These are phyloP conservation scores for Dysmachus trigonus DNA, from an alignment of 2,888 invertebrate species.

Conservation along the genomic window DNA sequence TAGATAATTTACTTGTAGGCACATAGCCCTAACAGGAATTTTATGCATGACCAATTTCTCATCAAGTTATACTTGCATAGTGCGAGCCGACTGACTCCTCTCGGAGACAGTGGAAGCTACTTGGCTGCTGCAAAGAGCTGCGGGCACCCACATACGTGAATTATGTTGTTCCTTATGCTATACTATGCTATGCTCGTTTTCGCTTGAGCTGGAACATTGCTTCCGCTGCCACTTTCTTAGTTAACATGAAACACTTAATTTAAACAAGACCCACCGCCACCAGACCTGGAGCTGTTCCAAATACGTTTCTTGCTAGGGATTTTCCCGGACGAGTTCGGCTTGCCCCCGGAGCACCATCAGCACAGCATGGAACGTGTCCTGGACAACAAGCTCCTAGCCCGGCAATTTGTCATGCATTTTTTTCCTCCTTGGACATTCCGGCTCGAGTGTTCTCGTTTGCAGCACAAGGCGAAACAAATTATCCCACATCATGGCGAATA, in stretches of 20 bases:
- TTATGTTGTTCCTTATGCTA: not conserved
- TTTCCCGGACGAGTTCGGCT: not conserved
- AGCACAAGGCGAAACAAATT: not conserved
- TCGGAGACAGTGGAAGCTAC: not conserved
- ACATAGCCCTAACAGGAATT: too few species aligned
- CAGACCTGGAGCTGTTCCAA: slow-evolving; percentile 1
- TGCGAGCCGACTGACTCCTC: too few species aligned
- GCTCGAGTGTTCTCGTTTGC: not conserved
- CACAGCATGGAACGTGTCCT: not conserved
- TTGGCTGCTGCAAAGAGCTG: not conserved
- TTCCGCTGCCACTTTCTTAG: not conserved
- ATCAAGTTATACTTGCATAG: not conserved
- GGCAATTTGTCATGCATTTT: not conserved
- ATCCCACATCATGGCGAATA: not conserved
- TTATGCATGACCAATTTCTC: not conserved
- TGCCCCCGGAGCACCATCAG: not conserved
- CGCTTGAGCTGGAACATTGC: not conserved
- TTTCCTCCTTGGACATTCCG: not conserved
- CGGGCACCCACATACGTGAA: not conserved
- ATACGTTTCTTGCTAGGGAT: not conserved
- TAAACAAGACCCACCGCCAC: not conserved
- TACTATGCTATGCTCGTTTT: not conserved
- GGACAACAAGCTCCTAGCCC: not conserved
- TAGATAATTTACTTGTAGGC: too few species aligned
- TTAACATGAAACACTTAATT: slow-evolving; percentile 22